Evolutionary conservation across 2,888 invertebrate genomes (phyloP).

Genomic region (Volucella inflata): DNA sequence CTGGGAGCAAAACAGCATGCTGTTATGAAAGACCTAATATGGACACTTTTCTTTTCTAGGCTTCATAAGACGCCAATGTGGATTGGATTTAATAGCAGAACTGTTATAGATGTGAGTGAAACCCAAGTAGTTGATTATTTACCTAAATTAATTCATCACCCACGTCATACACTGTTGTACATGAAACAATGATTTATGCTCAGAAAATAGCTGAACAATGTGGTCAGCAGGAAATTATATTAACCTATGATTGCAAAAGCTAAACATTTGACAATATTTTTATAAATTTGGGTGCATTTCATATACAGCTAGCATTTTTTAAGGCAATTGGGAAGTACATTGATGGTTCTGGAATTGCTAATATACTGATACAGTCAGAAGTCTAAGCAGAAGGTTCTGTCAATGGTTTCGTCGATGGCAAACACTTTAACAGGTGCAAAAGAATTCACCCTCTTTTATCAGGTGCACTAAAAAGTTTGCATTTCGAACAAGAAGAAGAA

Average conservation of each 20-base stretch:
- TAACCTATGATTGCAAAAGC: conserved; percentile 78
- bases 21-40: too few relatives aligned
- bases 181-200: conserved; percentile 30
- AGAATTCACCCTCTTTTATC: conserved; percentile 2
- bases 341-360: neutral
- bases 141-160: too few relatives aligned
- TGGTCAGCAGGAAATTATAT: neutral
- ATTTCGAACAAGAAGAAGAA: conserved; percentile 10
- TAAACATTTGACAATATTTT: conserved; percentile 72
- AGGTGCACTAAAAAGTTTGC: neutral
- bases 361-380: neutral
- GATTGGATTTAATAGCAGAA: neutral
- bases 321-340: conserved; percentile 46
- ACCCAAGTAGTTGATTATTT: neutral
- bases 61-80: neutral
- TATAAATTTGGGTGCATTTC: conserved; percentile 76
- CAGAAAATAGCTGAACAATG: too few relatives aligned
- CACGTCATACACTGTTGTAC: too few relatives aligned
- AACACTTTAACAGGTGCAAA: conserved; percentile 21
- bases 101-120: neutral
- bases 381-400: neutral
- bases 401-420: neutral
- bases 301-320: conserved; percentile 76
- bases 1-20: too few relatives aligned
- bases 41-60: too few relatives aligned